These are phyloP conservation scores for Umimayanthus chanpuru DNA, from an alignment of 92 coral and sea anemone genomes.

Conservation along the genomic window DNA sequence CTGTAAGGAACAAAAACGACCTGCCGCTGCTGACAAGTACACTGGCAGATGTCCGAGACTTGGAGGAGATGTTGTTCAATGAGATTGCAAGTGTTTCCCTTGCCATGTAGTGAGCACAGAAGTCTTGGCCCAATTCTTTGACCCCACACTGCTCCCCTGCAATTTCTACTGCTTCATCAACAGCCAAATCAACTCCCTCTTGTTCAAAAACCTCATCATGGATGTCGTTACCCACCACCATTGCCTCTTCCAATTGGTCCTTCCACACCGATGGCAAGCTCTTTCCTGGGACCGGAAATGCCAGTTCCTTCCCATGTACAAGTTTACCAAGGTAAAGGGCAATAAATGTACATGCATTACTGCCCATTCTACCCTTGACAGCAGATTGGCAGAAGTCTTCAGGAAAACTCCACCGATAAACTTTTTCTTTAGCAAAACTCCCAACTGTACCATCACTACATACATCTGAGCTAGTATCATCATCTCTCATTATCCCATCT, in stretches of 20 bases:
- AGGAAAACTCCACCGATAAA: background rate
- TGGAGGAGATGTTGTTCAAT: background rate
- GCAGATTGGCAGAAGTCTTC: background rate
- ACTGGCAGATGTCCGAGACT: background rate
- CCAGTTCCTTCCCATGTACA: background rate
- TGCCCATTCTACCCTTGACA: background rate
- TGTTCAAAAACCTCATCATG: background rate
- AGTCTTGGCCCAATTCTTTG: background rate
- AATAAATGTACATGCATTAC: background rate
- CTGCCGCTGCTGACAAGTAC: background rate
- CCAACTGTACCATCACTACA: background rate
- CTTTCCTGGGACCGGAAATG: slow-evolving; percentile 12
- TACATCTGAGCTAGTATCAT: too few relatives aligned
- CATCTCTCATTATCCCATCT: too few relatives aligned
- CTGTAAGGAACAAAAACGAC: background rate
- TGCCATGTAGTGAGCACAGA: background rate
- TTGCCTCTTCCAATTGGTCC: background rate
- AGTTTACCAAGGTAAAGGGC: background rate
- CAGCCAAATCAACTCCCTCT: background rate
- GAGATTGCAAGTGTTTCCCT: background rate
- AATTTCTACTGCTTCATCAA: background rate
- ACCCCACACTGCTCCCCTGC: background rate
- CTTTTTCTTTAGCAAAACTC: background rate
- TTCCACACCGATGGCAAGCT: background rate
- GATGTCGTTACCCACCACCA: background rate